Base-by-base conservation (phyloP, 2,888 invertebrate genomes). In the Cephus nigrinus region DNA sequence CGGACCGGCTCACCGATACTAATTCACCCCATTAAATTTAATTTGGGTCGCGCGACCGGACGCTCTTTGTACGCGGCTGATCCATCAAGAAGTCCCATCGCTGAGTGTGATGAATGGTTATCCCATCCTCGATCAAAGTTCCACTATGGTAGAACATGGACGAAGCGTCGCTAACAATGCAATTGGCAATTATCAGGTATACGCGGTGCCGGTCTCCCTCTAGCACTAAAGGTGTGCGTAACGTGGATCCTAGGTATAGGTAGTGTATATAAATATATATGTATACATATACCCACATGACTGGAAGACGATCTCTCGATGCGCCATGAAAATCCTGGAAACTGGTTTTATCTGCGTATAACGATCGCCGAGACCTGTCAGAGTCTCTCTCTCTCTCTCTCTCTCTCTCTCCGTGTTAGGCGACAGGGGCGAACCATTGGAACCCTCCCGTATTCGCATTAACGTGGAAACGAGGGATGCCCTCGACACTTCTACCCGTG, bases 21-120 rank as follows among this genome's bases (percentile, higher is more conserved):
- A 89, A 89, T 89, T 89, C 89, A 86, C 86, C 86, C 89, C 88
- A 89, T 90, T 89, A 90, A 89, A 90, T 89, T 89, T 90, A 87
- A 90, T 90, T 90, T 87, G 88, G 82, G 81, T 81, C 79, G 80
- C 80, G 80, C 71, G 71, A 71, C 71, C 71, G 71, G 71, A 71
- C 31, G 71, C 71, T 71, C 71, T 31, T 71, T 71, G 32, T 33
- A 71, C 71, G 71, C 12, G 33, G 33, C 71, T 31, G 33, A 71
- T 55, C 55, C 55, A 55, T 55, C 23, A 55, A 55, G 55, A 55
- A 55, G 55, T 55, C 55, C 55, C 55, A 55, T 23, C 23, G 55
- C 23, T 55, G 55, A 55, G 23, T 55, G 55, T 55, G 55, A 55
- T 55, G 55, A 55, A 55, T 55, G 23, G 55, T 23, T 23, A 55